phyloP scores from a whole-genome alignment of 2,888 invertebrate genomes.

The Anagyrus pseudococci region DNA sequence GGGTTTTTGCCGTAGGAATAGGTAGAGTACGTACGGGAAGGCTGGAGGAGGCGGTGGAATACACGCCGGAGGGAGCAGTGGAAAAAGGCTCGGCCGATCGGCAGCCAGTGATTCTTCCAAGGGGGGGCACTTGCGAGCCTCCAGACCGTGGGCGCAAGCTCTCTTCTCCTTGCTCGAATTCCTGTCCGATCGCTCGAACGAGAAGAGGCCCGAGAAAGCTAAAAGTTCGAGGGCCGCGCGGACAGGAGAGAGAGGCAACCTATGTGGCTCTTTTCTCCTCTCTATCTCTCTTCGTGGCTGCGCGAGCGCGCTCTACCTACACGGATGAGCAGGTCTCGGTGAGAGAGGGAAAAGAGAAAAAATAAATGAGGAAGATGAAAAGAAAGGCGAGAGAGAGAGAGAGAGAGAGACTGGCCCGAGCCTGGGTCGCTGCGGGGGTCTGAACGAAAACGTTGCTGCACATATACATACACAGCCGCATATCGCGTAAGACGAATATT shows the following conservation, averaged over 20 bases:
- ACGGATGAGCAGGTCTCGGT: too few species aligned
- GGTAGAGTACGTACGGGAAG: neutral
- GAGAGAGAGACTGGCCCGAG: too few species aligned
- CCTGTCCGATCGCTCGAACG: constrained; percentile 44
- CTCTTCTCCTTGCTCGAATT: constrained; percentile 42
- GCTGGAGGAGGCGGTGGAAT: neutral
- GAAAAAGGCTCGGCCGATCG: constrained; percentile 37
- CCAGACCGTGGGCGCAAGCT: constrained; percentile 7
- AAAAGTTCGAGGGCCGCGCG: constrained; percentile 27
- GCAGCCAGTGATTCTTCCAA: constrained; percentile 35
- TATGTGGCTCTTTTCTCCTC: too few species aligned
- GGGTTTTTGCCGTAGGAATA: constrained; percentile 25
- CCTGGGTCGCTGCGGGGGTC: too few species aligned
- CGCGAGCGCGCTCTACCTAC: too few species aligned
- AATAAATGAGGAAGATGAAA: too few species aligned
- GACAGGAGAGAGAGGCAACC: constrained; percentile 7
- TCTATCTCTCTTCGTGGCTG: too few species aligned
- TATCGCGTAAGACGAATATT: too few species aligned
- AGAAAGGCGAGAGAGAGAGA: too few species aligned
- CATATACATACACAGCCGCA: too few species aligned
- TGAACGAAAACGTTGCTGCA: too few species aligned
- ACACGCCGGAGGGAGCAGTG: constrained; percentile 4
- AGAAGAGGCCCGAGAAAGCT: constrained; percentile 37
- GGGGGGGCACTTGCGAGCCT: constrained; percentile 21
- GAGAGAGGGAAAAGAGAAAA: too few species aligned